Conservation (phyloP, 2,113 vertebrate species). For the Miniopterus natalensis region DNA sequence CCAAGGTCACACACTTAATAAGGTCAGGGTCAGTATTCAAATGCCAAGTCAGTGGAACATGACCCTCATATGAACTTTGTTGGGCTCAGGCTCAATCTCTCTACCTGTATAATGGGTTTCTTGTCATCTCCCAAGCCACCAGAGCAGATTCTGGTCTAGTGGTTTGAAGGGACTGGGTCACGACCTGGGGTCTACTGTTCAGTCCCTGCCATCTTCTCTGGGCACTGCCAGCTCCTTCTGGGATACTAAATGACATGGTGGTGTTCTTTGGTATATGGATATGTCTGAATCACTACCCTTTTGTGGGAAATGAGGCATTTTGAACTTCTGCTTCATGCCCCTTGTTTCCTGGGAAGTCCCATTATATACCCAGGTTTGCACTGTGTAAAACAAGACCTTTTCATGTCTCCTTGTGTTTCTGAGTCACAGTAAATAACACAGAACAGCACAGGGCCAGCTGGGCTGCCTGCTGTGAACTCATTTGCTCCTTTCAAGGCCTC, state of each 20-base stretch:
- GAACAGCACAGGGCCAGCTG: background rate
- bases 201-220: background rate
- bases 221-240: background rate
- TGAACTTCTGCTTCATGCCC: background rate
- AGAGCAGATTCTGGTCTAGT: background rate
- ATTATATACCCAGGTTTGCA: background rate
- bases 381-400: background rate
- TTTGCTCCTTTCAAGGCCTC: background rate
- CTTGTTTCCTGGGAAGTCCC: background rate
- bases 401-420: background rate
- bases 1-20: background rate
- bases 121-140: background rate
- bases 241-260: background rate
- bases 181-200: background rate
- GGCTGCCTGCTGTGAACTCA: background rate
- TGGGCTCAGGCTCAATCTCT: background rate
- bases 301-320: conserved; percentile 14
- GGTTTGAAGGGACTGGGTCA: background rate
- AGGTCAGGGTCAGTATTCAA: background rate
- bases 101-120: background rate
- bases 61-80: background rate
- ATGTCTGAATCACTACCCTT: background rate
- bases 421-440: background rate
- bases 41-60: background rate
- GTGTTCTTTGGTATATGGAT: background rate